phyloP scores from a whole-genome alignment of 2,113 vertebrate species.

The Tragulus kanchil region DNA sequence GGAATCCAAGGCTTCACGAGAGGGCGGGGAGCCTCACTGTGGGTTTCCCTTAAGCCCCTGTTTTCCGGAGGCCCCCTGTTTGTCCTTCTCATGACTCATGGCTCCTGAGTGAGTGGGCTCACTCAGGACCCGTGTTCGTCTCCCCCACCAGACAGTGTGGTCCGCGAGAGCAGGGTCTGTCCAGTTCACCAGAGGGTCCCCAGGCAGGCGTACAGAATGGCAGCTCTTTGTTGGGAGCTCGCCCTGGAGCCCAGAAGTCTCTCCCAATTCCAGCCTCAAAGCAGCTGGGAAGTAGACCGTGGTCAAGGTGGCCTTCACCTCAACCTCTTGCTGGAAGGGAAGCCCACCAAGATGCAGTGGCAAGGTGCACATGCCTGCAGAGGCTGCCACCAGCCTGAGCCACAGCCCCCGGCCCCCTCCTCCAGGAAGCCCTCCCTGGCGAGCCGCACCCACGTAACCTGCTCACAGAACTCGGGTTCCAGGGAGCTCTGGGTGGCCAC shows the following conservation, averaged over 20 bases:
- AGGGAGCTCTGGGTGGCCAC: neutral
- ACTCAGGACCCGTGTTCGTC: neutral
- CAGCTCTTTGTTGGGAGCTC: neutral
- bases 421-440: neutral
- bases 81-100: neutral
- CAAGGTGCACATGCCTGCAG: accelerated
- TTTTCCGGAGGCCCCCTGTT: neutral
- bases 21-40: accelerated
- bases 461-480: too few relatives aligned
- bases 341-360: accelerated
- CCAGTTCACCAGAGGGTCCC: neutral
- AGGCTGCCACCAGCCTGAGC: neutral
- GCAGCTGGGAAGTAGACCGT: too few relatives aligned
- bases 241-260: neutral
- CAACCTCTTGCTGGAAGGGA: neutral
- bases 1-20: neutral
- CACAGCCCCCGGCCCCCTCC: neutral
- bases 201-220: neutral
- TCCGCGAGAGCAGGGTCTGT: neutral
- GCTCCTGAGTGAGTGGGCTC: neutral
- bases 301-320: neutral
- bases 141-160: accelerated
- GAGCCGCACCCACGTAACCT: accelerated
- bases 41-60: neutral
- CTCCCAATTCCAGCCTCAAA: neutral